These are phyloP conservation scores for Aleiodes testaceus DNA, from an alignment of 2,888 invertebrate species.

Conservation along the genomic window DNA sequence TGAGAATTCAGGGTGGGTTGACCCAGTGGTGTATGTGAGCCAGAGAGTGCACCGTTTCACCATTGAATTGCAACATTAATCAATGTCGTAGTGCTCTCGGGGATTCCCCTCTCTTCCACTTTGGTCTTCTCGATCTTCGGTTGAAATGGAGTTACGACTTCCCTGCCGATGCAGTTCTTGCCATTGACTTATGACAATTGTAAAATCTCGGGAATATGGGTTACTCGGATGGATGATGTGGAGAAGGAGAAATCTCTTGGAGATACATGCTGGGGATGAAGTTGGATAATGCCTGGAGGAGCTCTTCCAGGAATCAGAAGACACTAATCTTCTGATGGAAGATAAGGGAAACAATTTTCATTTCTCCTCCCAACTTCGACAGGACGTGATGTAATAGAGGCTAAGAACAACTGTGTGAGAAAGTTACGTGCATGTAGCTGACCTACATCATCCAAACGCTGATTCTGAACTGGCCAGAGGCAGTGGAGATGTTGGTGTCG, in stretches of 20 bases:
- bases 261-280: conserved; percentile 16
- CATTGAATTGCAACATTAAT: conserved; percentile 61
- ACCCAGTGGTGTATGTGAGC: conserved; percentile 27
- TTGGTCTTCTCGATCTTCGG: conserved; percentile 17
- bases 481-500: conserved; percentile 1
- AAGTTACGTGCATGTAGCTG: conserved; percentile 17
- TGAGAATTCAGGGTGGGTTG: neutral
- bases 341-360: conserved; percentile 3
- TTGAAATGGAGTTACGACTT: conserved; percentile 43
- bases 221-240: conserved; percentile 13
- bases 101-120: neutral
- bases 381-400: neutral
- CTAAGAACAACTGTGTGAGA: neutral
- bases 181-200: conserved; percentile 43
- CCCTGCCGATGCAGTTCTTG: conserved; percentile 36
- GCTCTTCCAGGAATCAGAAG: conserved; percentile 30
- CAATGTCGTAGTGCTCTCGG: conserved; percentile 54
- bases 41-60: conserved; percentile 41
- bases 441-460: conserved; percentile 6
- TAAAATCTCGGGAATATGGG: conserved; percentile 13
- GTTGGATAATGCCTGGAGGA: conserved; percentile 30
- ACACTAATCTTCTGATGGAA: conserved; percentile 43
- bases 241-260: conserved; percentile 4
- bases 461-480: neutral
- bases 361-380: conserved; percentile 18